Conservation (phyloP, 2,797 vertebrate genomes). For the Cyclopterus lumpus region DNA sequence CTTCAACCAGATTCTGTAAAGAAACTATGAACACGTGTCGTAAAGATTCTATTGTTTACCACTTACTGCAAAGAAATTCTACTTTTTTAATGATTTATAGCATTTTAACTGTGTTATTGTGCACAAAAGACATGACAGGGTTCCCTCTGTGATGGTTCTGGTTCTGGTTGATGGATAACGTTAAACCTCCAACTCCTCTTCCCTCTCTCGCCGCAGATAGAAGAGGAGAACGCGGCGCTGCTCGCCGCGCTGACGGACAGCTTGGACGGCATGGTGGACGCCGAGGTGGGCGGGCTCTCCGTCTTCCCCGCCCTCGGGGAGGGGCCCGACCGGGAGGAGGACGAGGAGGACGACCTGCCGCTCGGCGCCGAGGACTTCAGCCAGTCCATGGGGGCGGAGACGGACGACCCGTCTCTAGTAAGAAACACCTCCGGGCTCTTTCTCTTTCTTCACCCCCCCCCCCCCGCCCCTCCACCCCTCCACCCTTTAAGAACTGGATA, state of each 20-base stretch:
- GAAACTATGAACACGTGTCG: too few species aligned
- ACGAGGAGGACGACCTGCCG: conserved; percentile 81
- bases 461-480: too few species aligned
- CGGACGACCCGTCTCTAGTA: conserved; percentile 96
- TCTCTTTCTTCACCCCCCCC: background rate
- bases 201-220: conserved; percentile 81
- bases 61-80: too few species aligned
- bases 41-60: too few species aligned
- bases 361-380: conserved; percentile 76
- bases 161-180: too few species aligned
- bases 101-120: too few species aligned
- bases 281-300: conserved; percentile 90
- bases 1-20: too few species aligned
- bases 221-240: conserved; percentile 96
- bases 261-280: conserved; percentile 95
- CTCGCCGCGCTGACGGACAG: conserved; percentile 96
- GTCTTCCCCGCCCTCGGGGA: conserved; percentile 91
- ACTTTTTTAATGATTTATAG: too few species aligned
- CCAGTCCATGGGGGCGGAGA: conserved; percentile 85
- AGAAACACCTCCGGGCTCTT: conserved; percentile 70
- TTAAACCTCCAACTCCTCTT: too few species aligned
- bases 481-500: conserved; percentile 1
- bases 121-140: too few species aligned
- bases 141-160: too few species aligned
- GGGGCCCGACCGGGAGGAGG: conserved; percentile 78